These are phyloP conservation scores for Catagonus wagneri DNA, from an alignment of 2,113 vertebrate species.

Conservation along the genomic window DNA sequence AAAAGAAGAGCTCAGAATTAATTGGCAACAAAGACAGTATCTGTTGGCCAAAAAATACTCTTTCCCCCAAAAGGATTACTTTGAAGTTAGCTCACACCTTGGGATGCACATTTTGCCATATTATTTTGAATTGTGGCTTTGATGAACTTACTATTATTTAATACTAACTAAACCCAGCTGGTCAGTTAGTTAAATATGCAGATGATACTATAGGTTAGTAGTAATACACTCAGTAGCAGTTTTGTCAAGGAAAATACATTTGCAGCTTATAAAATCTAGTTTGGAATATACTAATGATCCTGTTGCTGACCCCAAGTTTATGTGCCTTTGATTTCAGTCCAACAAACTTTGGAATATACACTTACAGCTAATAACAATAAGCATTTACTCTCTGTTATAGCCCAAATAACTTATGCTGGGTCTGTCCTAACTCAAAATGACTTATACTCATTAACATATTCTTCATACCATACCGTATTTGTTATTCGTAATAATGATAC, in stretches of 20 bases:
- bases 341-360: not conserved
- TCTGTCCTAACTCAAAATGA: not conserved
- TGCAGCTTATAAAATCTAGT: slow-evolving; percentile 25
- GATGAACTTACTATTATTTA: not conserved
- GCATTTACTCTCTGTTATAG: not conserved
- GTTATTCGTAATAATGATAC: not conserved
- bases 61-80: not conserved
- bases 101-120: not conserved
- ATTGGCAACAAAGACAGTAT: not conserved
- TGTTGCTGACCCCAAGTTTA: not conserved
- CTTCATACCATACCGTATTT: not conserved
- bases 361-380: not conserved
- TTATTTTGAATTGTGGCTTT: slow-evolving; percentile 4
- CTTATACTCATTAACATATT: not conserved
- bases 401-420: not conserved
- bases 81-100: not conserved
- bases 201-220: not conserved
- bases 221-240: not conserved
- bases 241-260: not conserved
- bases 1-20: slow-evolving; percentile 39
- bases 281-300: not conserved
- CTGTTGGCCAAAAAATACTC: not conserved
- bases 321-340: not conserved
- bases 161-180: not conserved
- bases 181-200: not conserved